Conservation (phyloP, 2,888 invertebrate species). For the Malacosoma neustria region DNA sequence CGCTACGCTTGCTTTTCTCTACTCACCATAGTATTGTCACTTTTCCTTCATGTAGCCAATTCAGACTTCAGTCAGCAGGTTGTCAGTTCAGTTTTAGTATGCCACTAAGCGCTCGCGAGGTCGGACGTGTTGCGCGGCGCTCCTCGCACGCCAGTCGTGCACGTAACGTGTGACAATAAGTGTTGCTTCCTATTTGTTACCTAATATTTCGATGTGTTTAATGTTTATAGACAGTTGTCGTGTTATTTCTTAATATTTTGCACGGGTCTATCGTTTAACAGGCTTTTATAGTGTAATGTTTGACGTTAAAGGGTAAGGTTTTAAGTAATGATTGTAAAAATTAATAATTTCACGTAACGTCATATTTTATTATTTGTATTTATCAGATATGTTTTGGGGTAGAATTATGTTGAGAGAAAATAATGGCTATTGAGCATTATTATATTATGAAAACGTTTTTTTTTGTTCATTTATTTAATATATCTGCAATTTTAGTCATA, state of each 20-base stretch:
- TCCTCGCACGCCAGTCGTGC: slow-evolving; percentile 38
- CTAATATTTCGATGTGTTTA: slow-evolving; percentile 46
- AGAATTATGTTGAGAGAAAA: too few relatives aligned
- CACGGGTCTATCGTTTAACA: too few relatives aligned
- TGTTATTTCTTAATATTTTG: too few relatives aligned
- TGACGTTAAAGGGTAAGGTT: too few relatives aligned
- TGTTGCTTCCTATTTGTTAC: slow-evolving; percentile 68
- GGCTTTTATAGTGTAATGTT: too few relatives aligned
- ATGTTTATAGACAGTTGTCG: slow-evolving; percentile 31
- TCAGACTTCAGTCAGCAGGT: slow-evolving; percentile 19
- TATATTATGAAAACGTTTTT: too few relatives aligned
- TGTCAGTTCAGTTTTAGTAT: slow-evolving; percentile 36
- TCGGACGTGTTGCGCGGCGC: slow-evolving; percentile 46
- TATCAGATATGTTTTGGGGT: background rate
- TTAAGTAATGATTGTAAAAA: too few relatives aligned
- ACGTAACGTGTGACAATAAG: slow-evolving; percentile 73
- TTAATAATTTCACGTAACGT: slow-evolving; percentile 3
- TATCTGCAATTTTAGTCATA: too few relatives aligned
- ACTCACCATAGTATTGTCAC: slow-evolving; percentile 27
- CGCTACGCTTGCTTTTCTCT: slow-evolving; percentile 23
- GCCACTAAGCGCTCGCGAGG: slow-evolving; percentile 41
- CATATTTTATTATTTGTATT: background rate
- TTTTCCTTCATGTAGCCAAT: slow-evolving; percentile 27
- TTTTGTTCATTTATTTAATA: too few relatives aligned
- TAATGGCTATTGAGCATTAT: too few relatives aligned